phyloP scores from a whole-genome alignment of 2,113 vertebrate genomes.

The Neogale vison region DNA sequence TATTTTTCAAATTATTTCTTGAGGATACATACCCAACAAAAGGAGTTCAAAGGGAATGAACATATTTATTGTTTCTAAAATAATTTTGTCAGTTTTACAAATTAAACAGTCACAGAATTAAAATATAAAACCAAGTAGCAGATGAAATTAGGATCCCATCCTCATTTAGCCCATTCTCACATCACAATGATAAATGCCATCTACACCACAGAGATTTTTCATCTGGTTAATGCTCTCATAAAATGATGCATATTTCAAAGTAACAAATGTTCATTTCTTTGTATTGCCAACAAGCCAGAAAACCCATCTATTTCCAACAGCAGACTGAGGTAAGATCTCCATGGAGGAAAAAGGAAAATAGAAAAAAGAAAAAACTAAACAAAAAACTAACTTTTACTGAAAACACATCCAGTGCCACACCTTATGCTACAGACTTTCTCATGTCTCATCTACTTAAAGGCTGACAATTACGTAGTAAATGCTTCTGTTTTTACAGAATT shows the following conservation, averaged over 20 bases:
- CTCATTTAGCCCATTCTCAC: not conserved
- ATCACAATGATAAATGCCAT: not conserved
- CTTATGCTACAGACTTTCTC: not conserved
- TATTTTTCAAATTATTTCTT: not conserved
- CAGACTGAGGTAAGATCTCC: not conserved
- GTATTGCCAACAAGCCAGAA: not conserved
- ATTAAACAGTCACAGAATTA: not conserved
- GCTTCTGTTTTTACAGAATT: not conserved
- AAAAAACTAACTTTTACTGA: not conserved
- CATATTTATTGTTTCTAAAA: not conserved
- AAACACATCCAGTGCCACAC: not conserved
- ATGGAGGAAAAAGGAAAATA: not conserved
- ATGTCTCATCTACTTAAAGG: not conserved
- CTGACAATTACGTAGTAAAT: not conserved
- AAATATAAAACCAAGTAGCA: not conserved
- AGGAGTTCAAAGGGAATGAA: not conserved
- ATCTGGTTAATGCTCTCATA: not conserved
- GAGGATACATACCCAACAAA: not conserved
- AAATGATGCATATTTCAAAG: not conserved
- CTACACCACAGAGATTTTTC: not conserved
- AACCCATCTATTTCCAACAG: not conserved
- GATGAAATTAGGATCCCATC: not conserved
- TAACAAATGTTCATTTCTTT: constrained; percentile 10
- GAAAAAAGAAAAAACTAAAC: no score
- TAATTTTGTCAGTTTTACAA: not conserved